These are phyloP conservation scores for Meloe dianella DNA, from an alignment of 2,888 invertebrate species.

Conservation along the genomic window DNA sequence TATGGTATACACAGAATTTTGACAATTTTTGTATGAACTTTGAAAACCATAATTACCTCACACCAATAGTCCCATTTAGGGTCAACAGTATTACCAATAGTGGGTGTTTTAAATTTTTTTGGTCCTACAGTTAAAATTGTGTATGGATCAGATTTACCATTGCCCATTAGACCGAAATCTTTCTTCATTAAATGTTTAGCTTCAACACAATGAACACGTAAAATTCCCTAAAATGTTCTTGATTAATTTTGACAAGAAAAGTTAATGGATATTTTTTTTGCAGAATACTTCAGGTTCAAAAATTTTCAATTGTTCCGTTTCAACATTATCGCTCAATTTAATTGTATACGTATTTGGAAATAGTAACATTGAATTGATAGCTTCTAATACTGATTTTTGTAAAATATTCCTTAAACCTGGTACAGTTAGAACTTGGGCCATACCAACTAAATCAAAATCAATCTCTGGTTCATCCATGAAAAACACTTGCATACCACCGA, in stretches of 20 bases:
- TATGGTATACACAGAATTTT: no score
- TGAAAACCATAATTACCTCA: constrained; percentile 82
- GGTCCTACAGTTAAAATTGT: constrained; percentile 89
- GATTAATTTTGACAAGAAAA: not conserved
- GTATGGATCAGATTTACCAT: constrained; percentile 97
- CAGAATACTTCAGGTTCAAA: constrained; percentile 88
- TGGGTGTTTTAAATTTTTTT: constrained; percentile 89
- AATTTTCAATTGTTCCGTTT: constrained; percentile 79
- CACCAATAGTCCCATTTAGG: constrained; percentile 98
- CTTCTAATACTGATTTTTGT: constrained; percentile 21
- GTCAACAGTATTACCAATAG: constrained; percentile 89
- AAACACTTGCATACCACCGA: constrained; percentile 95
- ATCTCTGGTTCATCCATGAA: constrained; percentile 95
- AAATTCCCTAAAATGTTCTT: constrained; percentile 73
- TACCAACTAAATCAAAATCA: constrained; percentile 95
- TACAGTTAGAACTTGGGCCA: constrained; percentile 93
- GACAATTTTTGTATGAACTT: no score
- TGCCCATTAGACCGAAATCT: constrained; percentile 87
- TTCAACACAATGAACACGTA: constrained; percentile 92
- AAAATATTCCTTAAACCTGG: constrained; percentile 68
- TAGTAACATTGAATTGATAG: constrained; percentile 75
- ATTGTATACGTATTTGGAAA: constrained; percentile 94
- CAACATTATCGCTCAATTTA: constrained; percentile 81
- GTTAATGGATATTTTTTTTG: no score
- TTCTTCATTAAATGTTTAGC: constrained; percentile 95